Evolutionary conservation across 2,113 vertebrate genomes (phyloP).

Genomic region (Hemibates koningsi): DNA sequence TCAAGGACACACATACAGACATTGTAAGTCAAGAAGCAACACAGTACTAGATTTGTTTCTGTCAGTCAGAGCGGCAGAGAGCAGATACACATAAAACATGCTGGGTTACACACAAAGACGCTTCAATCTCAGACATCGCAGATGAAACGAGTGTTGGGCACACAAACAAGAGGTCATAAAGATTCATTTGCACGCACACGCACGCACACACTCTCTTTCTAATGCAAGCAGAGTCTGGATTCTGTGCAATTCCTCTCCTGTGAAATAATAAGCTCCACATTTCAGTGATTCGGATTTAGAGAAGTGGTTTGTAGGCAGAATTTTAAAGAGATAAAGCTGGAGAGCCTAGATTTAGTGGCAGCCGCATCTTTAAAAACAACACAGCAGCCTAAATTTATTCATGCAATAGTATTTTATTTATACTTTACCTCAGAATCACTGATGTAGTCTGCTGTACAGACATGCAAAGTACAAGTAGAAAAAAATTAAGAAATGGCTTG

Average conservation of each 20-base stretch:
- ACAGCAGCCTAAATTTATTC: not conserved
- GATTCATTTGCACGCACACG: not conserved
- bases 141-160: not conserved
- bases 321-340: not conserved
- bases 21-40: not conserved
- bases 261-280: not conserved
- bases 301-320: not conserved
- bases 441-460: not conserved
- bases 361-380: not conserved
- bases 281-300: not conserved
- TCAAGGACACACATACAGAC: not conserved
- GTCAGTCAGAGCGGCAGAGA: not conserved
- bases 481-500: not conserved
- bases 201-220: not conserved
- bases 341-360: not conserved
- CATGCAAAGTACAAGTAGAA: not conserved
- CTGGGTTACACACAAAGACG: not conserved
- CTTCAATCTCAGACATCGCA: not conserved
- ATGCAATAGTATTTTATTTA: not conserved
- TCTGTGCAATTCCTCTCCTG: not conserved
- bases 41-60: not conserved
- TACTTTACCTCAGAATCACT: not conserved
- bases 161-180: not conserved
- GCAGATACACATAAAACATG: slow-evolving; percentile 1
- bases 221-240: not conserved